A percentile compares a stretch with the other conserved stretches of the same genome.
These are phyloP conservation scores for Symphodus melops DNA, from an alignment of 2,113 vertebrate genomes.

Conservation along the genomic window DNA sequence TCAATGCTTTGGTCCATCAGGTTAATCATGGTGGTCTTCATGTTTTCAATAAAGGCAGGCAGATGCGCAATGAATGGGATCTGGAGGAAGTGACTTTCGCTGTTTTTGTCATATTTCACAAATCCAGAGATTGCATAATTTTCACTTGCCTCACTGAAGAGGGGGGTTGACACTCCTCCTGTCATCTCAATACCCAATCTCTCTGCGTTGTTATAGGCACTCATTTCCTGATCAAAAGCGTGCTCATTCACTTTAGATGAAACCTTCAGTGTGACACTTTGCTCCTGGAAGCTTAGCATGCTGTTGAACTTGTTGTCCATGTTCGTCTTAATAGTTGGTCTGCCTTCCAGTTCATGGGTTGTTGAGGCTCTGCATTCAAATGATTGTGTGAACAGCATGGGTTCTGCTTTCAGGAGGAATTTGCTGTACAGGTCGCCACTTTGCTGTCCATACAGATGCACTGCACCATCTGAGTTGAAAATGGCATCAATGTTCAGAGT, in stretches of 20 bases:
- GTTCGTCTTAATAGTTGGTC: conserved; percentile 72
- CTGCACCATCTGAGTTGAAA: conserved; percentile 85
- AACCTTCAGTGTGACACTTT: conserved; percentile 84
- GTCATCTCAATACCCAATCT: conserved; percentile 84
- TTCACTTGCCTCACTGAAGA: conserved; percentile 75
- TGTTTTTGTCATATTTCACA: conserved; percentile 94
- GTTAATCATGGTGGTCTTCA: conserved; percentile 76
- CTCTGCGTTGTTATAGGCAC: conserved; percentile 86
- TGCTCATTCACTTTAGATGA: conserved; percentile 87
- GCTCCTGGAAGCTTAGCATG: conserved; percentile 88
- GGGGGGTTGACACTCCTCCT: conserved; percentile 81
- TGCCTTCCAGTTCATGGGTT: conserved; percentile 75
- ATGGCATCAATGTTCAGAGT: conserved; percentile 82
- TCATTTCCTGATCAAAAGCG: conserved; percentile 85
- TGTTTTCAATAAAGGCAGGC: conserved; percentile 84
- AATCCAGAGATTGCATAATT: conserved; percentile 88
- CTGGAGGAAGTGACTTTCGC: conserved; percentile 85
- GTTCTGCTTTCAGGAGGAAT: conserved; percentile 89
- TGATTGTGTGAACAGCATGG: conserved; percentile 85
- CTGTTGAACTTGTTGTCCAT: conserved; percentile 85
- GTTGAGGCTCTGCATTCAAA: conserved; percentile 90
- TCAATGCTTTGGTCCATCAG: conserved; percentile 74
- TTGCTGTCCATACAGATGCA: conserved; percentile 85
- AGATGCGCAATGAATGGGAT: conserved; percentile 88
- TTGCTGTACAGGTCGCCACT: conserved; percentile 90